These are phyloP conservation scores for Aelia acuminata DNA, from an alignment of 2,888 invertebrate genomes.

Conservation along the genomic window DNA sequence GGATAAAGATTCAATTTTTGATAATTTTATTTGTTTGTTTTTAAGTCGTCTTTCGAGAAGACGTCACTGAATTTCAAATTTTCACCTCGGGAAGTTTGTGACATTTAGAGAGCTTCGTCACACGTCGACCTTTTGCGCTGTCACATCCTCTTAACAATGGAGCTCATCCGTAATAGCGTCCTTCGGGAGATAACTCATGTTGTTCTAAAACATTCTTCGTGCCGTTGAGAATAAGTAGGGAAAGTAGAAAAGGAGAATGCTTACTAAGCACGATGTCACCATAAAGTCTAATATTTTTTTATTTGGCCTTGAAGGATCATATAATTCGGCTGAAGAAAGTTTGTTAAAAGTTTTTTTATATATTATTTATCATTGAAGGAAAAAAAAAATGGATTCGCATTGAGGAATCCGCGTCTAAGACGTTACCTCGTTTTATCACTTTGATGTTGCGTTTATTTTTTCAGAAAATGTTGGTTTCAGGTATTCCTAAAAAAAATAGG, in stretches of 20 bases:
- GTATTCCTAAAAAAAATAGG: no score
- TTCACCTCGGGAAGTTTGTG: slow-evolving; percentile 1
- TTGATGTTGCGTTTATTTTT: no score
- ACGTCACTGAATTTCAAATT: not conserved
- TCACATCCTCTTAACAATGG: slow-evolving; percentile 35
- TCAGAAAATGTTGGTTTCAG: no score
- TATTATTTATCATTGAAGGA: no score
- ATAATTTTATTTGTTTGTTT: no score
- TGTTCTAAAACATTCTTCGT: not conserved
- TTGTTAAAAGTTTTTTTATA: not conserved
- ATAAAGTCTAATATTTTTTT: not conserved
- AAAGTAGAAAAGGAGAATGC: not conserved
- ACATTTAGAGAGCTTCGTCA: slow-evolving; percentile 32
- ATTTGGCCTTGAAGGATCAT: not conserved
- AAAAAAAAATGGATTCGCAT: not conserved
- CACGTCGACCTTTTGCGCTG: slow-evolving; percentile 19
- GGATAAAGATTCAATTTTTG: no score
- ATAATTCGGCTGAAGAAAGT: not conserved
- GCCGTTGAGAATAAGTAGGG: not conserved
- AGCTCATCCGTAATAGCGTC: not conserved
- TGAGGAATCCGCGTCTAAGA: not conserved
- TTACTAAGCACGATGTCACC: not conserved
- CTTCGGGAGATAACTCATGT: slow-evolving; percentile 1
- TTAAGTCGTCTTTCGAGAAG: not conserved
- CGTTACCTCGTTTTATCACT: no score